These are phyloP conservation scores for Grammomys surdaster DNA, from an alignment of 2,113 vertebrate genomes.

Conservation along the genomic window DNA sequence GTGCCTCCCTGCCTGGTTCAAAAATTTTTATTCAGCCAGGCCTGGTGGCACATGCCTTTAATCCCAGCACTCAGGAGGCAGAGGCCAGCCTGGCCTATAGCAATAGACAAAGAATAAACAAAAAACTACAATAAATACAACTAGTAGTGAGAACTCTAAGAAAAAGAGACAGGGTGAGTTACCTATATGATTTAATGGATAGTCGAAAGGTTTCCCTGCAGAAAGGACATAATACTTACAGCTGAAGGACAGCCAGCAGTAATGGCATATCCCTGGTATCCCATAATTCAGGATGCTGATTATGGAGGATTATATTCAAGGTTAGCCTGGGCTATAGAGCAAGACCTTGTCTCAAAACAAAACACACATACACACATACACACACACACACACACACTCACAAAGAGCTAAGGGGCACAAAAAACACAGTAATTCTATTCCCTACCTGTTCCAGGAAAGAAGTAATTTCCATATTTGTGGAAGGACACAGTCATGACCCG, in stretches of 20 bases:
- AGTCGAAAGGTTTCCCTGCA: neutral
- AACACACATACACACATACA: neutral
- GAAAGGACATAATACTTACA: neutral
- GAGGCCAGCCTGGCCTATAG: neutral
- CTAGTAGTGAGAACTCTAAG: neutral
- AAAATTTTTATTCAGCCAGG: neutral
- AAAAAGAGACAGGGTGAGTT: neutral
- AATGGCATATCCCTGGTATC: neutral
- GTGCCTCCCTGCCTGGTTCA: neutral
- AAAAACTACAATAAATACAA: slow-evolving; percentile 45
- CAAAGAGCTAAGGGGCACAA: neutral
- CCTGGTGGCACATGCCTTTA: neutral
- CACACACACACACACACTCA: neutral
- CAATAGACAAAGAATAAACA: neutral
- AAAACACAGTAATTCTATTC: neutral
- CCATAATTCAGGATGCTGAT: neutral
- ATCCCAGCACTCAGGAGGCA: neutral
- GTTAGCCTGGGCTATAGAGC: neutral
- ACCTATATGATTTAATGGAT: neutral
- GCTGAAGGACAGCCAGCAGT: neutral
- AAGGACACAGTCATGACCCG: slow-evolving; percentile 99
- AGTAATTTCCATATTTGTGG: slow-evolving; percentile 99
- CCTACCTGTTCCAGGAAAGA: slow-evolving; percentile 97
- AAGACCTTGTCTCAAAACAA: neutral
- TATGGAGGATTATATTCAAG: neutral